These are phyloP conservation scores for Sylvilagus floridanus DNA, from an alignment of 2,797 vertebrate species.

Conservation along the genomic window DNA sequence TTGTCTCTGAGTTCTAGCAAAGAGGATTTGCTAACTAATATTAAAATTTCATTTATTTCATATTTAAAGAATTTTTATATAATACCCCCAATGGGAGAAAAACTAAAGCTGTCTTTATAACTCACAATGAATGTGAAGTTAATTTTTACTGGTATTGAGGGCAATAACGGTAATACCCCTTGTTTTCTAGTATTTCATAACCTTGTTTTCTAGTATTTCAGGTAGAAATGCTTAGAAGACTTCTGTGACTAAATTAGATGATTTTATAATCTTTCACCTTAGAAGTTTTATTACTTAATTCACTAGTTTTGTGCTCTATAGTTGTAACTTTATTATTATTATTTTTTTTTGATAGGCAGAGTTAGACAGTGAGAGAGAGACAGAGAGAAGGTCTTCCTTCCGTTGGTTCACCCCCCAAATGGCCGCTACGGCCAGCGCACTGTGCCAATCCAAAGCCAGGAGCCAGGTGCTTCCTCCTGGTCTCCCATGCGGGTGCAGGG, in stretches of 20 bases:
- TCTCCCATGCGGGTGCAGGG: too few relatives aligned
- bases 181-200: constrained; percentile 20
- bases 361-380: too few relatives aligned
- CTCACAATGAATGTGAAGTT: neutral
- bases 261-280: neutral
- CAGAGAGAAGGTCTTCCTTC: too few relatives aligned
- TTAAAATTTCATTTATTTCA: constrained; percentile 38
- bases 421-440: too few relatives aligned
- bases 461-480: too few relatives aligned
- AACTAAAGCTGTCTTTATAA: neutral
- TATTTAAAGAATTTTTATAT: constrained; percentile 21
- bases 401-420: too few relatives aligned
- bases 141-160: constrained; percentile 1
- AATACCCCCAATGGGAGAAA: neutral
- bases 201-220: constrained; percentile 21
- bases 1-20: neutral
- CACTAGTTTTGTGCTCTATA: neutral
- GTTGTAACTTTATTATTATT: too few relatives aligned
- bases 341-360: too few relatives aligned
- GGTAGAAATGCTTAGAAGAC: neutral
- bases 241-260: neutral
- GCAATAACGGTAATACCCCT: neutral
- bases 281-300: neutral
- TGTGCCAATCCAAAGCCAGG: too few relatives aligned
- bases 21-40: neutral